phyloP scores from a whole-genome alignment of 2,888 invertebrate genomes.

The Rhodophaea formosa region DNA sequence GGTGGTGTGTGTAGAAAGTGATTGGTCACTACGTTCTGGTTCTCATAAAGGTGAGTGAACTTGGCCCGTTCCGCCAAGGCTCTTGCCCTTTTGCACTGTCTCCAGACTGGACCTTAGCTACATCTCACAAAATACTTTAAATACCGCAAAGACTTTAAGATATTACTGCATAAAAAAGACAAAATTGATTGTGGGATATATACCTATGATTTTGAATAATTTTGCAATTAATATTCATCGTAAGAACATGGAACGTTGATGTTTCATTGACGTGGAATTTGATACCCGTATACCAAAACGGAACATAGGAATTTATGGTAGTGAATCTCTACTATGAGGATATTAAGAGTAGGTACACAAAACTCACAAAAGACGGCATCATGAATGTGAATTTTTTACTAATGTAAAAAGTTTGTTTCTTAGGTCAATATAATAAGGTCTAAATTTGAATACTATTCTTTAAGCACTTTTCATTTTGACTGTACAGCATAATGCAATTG shows the following conservation, averaged over 20 bases:
- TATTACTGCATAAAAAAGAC: background rate
- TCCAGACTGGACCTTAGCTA: constrained; percentile 33
- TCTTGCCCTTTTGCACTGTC: constrained; percentile 52
- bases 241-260: constrained; percentile 7
- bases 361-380: too few species aligned
- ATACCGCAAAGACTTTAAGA: background rate
- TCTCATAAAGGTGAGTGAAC: constrained; percentile 58
- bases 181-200: background rate
- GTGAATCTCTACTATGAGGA: background rate
- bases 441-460: too few species aligned
- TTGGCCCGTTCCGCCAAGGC: constrained; percentile 46
- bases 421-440: too few species aligned
- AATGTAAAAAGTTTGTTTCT: too few species aligned
- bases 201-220: background rate
- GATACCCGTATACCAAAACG: background rate
- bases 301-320: background rate
- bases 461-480: too few species aligned
- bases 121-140: background rate
- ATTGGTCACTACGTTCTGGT: constrained; percentile 37
- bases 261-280: constrained; percentile 16
- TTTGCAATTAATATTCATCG: constrained; percentile 11
- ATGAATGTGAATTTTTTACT: too few species aligned
- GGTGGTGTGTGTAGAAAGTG: constrained; percentile 47
- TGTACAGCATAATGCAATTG: too few species aligned
- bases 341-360: too few species aligned